Conservation (phyloP, 2,113 vertebrate species). For the Leptobrachium leishanense region DNA sequence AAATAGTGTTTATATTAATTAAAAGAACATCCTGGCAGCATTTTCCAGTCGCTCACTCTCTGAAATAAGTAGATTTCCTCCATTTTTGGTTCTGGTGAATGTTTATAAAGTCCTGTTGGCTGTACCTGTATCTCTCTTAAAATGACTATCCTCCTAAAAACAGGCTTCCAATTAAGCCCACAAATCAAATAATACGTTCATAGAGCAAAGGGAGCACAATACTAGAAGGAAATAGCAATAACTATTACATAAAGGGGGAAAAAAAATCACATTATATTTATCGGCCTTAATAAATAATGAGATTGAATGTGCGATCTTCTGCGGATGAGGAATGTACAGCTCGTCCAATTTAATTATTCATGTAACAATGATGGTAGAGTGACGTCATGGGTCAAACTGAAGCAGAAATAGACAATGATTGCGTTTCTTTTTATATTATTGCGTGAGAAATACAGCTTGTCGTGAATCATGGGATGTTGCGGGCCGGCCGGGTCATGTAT, state of each 20-base stretch:
- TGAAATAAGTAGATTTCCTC: too few relatives aligned
- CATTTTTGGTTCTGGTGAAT: too few relatives aligned
- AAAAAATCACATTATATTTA: not conserved
- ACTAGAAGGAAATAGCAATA: not conserved
- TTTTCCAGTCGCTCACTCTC: too few relatives aligned
- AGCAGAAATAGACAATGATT: not conserved
- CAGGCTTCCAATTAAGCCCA: not conserved
- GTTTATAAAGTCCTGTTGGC: too few relatives aligned
- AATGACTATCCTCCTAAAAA: not conserved
- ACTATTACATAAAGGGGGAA: not conserved
- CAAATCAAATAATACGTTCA: not conserved
- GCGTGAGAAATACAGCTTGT: too few relatives aligned
- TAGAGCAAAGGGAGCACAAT: not conserved
- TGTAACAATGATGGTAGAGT: not conserved
- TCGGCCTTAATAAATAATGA: conserved; percentile 30
- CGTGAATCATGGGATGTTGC: too few relatives aligned
- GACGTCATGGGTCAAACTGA: not conserved
- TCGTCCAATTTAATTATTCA: conserved; percentile 27
- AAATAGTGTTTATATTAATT: too few relatives aligned
- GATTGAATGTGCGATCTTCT: not conserved
- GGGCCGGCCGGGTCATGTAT: too few relatives aligned
- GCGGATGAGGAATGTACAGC: not conserved
- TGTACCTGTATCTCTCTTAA: too few relatives aligned
- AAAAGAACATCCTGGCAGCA: too few relatives aligned
- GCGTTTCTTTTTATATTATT: too few relatives aligned